phyloP scores from a whole-genome alignment of 2,888 invertebrate genomes.

The Andrena praecox region DNA sequence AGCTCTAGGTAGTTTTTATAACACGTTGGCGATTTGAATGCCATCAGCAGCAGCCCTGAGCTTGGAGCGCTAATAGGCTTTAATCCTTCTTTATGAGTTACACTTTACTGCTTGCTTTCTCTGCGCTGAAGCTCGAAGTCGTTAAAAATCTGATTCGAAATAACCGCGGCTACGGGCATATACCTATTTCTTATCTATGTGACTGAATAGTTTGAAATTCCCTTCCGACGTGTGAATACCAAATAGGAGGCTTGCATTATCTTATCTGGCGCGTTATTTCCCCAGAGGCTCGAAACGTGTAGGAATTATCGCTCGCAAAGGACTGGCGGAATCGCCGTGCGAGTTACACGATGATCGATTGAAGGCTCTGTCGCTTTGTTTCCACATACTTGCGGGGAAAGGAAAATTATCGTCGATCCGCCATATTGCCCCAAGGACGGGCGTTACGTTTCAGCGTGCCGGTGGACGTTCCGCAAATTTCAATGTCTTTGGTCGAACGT shows the following conservation, averaged over 20 bases:
- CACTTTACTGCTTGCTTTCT: not conserved
- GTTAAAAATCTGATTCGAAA: not conserved
- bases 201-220: not conserved
- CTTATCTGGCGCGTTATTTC: conserved; percentile 15
- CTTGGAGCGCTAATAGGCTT: not conserved
- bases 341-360: conserved; percentile 23
- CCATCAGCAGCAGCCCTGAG: not conserved
- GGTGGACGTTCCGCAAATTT: not conserved
- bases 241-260: conserved; percentile 8
- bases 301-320: conserved; percentile 26
- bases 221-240: conserved; percentile 2
- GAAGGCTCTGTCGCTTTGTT: conserved; percentile 27
- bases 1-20: not conserved
- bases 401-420: conserved; percentile 20
- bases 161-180: too few species aligned
- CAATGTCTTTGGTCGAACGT: not conserved
- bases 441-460: not conserved
- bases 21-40: not conserved
- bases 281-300: not conserved
- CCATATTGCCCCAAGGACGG: conserved; percentile 16
- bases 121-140: not conserved
- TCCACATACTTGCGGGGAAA: conserved; percentile 22
- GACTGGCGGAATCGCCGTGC: not conserved
- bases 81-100: not conserved
- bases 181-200: too few species aligned